Conservation (phyloP, 2,888 invertebrate genomes). For the Plebejus argus region DNA sequence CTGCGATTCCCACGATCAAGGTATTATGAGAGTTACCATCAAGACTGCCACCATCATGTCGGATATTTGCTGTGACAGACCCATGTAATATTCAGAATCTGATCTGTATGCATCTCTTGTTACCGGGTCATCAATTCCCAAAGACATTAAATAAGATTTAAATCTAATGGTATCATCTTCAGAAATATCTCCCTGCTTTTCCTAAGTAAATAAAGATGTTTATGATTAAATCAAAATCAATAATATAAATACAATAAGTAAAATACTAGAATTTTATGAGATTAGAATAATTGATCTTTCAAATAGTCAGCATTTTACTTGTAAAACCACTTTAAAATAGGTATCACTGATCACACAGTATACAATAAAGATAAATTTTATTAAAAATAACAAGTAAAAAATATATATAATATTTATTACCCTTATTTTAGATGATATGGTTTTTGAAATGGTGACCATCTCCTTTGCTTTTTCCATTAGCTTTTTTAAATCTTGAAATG, state of each 20-base stretch:
- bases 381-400: conserved; percentile 7
- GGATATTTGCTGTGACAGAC: conserved; percentile 92
- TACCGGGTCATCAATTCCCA: conserved; percentile 99
- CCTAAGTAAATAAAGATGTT: conserved; percentile 66
- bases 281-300: neutral
- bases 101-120: conserved; percentile 94
- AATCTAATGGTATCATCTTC: conserved; percentile 98
- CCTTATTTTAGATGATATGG: conserved; percentile 94
- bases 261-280: conserved; percentile 3
- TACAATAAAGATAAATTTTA: neutral
- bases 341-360: neutral
- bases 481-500: conserved; percentile 97
- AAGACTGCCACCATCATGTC: conserved; percentile 90
- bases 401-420: conserved; percentile 60
- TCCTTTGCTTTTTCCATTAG: conserved; percentile 98
- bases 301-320: too few relatives aligned
- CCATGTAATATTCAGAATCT: conserved; percentile 91
- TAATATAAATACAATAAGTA: conserved; percentile 26
- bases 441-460: conserved; percentile 96
- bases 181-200: conserved; percentile 96
- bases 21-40: too few relatives aligned
- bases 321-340: neutral
- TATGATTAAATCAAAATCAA: conserved; percentile 19
- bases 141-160: conserved; percentile 96
- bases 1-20: too few relatives aligned